A percentile compares a stretch with the other conserved stretches of the same genome.
phyloP scores from a whole-genome alignment of 2,113 vertebrate genomes.

The Rynchops niger region DNA sequence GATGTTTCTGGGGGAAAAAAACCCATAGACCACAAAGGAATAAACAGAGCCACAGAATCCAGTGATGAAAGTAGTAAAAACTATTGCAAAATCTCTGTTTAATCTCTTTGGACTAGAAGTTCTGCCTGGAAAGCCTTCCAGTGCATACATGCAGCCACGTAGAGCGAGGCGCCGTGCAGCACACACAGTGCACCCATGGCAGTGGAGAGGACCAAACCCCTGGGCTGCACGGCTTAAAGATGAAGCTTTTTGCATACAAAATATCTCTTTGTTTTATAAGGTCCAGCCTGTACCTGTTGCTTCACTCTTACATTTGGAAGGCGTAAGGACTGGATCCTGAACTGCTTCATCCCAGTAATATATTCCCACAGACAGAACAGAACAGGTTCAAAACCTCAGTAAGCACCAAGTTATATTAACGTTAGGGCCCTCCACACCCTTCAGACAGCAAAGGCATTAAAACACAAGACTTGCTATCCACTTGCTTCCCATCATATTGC shows the following conservation, averaged over 20 bases:
- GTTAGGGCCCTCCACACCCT: neutral
- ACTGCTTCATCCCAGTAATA: neutral
- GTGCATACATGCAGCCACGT: neutral
- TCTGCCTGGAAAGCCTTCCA: neutral
- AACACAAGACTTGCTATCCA: neutral
- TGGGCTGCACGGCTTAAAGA: too few species aligned
- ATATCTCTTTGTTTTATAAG: neutral
- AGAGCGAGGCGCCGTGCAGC: neutral
- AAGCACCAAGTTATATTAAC: neutral
- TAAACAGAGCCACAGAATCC: neutral
- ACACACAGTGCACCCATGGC: fast-evolving
- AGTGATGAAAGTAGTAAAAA: neutral
- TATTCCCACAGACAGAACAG: neutral
- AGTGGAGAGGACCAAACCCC: neutral
- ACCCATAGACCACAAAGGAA: neutral
- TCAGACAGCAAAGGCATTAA: neutral
- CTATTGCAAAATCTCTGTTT: neutral
- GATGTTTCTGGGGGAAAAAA: neutral
- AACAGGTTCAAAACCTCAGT: neutral
- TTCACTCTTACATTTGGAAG: neutral
- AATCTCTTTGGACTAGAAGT: neutral
- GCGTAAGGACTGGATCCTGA: neutral
- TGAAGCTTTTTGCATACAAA: neutral
- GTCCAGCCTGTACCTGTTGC: neutral
- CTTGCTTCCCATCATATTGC: neutral